These are phyloP conservation scores for Eptatretus atami DNA, from an alignment of 2,797 vertebrate genomes.

Conservation along the genomic window DNA sequence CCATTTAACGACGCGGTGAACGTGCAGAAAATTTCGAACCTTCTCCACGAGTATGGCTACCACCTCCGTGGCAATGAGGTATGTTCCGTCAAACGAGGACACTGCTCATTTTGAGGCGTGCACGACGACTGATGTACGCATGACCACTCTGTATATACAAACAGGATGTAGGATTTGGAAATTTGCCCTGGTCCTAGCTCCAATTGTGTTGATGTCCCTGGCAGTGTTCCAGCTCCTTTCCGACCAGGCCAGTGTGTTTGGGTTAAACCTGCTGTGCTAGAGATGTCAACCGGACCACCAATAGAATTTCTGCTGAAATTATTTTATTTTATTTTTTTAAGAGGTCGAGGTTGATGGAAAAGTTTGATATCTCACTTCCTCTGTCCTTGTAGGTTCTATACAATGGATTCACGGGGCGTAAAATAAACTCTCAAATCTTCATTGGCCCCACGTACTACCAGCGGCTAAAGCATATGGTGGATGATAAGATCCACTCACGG, in stretches of 20 bases:
- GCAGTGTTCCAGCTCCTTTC: no score
- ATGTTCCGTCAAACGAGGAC: conserved; percentile 9
- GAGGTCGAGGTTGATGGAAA: no score
- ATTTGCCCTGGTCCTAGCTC: no score
- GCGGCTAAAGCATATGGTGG: conserved; percentile 91
- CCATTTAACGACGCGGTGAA: conserved; percentile 94
- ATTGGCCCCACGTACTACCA: conserved; percentile 92
- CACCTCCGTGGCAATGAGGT: conserved; percentile 84
- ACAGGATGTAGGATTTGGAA: no score
- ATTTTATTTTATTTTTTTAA: no score
- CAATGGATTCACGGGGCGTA: conserved; percentile 85
- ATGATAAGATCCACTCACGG: conserved; percentile 90
- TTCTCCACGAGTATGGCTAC: conserved; percentile 78
- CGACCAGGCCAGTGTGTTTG: no score
- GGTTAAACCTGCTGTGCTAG: no score
- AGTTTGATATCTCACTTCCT: no score
- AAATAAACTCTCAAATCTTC: conserved; percentile 94
- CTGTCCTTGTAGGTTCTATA: conserved; percentile 43
- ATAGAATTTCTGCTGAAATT: no score
- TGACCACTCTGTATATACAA: no score
- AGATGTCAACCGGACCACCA: no score
- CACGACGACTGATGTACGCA: neutral
- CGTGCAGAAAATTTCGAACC: conserved; percentile 84
- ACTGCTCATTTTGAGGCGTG: neutral
- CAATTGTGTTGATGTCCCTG: no score